Percentiles rank a stretch among this genome's conserved stretches.
Evolutionary conservation across 2,888 invertebrate genomes (phyloP).

Genomic region (Pyrrhia umbra): DNA sequence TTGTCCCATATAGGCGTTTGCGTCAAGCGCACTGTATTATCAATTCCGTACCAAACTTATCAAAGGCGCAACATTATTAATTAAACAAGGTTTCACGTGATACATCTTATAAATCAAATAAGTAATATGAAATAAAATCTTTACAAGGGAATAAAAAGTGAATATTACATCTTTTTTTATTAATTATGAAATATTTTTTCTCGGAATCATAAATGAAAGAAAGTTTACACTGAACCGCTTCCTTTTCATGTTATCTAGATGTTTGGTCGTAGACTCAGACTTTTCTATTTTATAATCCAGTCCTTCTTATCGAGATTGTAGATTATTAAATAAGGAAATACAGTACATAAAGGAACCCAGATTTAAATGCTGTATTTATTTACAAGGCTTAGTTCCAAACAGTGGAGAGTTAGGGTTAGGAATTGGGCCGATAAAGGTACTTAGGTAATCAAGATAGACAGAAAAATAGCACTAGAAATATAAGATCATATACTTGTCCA

Average conservation of each 20-base stretch:
- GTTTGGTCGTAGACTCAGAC: neutral
- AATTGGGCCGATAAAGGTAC: neutral
- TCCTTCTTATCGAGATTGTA: neutral
- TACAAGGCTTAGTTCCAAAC: neutral
- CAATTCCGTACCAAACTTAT: neutral
- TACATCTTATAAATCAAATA: too few species aligned
- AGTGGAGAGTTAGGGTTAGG: neutral
- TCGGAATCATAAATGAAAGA: slow-evolving; percentile 9
- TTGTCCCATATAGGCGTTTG: slow-evolving; percentile 23
- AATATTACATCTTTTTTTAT: neutral
- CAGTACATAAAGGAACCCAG: neutral
- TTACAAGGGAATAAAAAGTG: too few species aligned
- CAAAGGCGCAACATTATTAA: neutral
- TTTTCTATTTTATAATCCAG: slow-evolving; percentile 6
- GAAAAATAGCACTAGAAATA: neutral
- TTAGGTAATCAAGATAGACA: neutral
- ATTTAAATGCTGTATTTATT: neutral
- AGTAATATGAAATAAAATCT: neutral
- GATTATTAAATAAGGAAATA: slow-evolving; percentile 1
- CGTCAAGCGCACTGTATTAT: slow-evolving; percentile 23
- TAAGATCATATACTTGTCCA: slow-evolving; percentile 13
- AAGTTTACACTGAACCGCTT: neutral
- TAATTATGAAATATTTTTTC: neutral
- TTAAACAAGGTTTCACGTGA: too few species aligned
- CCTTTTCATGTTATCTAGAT: slow-evolving; percentile 19